These are phyloP conservation scores for Anthrax anthrax DNA, from an alignment of 2,888 invertebrate genomes.

Conservation along the genomic window DNA sequence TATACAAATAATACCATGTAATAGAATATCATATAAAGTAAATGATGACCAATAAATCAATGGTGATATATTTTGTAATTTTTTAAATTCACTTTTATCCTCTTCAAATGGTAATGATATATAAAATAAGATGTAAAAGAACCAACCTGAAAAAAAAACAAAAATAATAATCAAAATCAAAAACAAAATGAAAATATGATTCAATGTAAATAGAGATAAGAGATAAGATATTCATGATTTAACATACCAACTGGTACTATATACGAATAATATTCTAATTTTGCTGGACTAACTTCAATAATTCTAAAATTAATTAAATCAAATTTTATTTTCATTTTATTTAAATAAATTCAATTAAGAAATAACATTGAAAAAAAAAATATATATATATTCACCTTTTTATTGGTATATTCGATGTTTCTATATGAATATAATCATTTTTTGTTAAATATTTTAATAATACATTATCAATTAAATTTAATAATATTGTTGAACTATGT, in stretches of 20 bases:
- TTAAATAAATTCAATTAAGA: too few relatives aligned
- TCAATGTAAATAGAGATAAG: not conserved
- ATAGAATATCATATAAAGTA: constrained; percentile 40
- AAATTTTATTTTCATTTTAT: not conserved
- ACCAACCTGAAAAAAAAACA: constrained; percentile 18
- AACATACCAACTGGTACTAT: constrained; percentile 23
- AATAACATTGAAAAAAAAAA: too few relatives aligned
- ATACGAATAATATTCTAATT: constrained; percentile 25
- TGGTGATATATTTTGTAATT: constrained; percentile 47
- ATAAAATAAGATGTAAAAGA: constrained; percentile 35
- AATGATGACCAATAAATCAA: constrained; percentile 48
- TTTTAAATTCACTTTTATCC: constrained; percentile 44
- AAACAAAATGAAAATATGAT: too few relatives aligned
- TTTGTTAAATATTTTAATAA: constrained; percentile 25
- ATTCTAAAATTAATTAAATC: constrained; percentile 2
- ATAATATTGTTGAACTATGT: constrained; percentile 39
- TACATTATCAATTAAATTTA: constrained; percentile 38
- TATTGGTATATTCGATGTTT: constrained; percentile 23
- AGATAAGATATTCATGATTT: constrained; percentile 4
- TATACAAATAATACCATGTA: constrained; percentile 22
- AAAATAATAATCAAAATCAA: too few relatives aligned
- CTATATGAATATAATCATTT: constrained; percentile 15
- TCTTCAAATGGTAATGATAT: constrained; percentile 49
- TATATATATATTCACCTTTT: constrained; percentile 15
- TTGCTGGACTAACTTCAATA: constrained; percentile 21